Base-by-base conservation (phyloP, 2,113 vertebrate species). In the Boulengeromyrus knoepffleri region DNA sequence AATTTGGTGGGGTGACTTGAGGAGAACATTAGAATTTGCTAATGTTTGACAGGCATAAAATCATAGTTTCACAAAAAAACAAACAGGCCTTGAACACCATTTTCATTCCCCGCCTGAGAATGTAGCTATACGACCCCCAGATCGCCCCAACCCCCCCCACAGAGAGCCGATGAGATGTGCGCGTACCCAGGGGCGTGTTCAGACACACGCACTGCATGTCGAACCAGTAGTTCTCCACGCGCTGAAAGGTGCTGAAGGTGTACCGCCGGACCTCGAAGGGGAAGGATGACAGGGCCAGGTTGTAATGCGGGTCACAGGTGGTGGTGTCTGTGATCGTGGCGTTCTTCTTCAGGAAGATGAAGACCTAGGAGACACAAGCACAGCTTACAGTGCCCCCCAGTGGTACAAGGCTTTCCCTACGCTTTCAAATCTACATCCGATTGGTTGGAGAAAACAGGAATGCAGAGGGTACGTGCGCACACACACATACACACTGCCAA, bases 161-260 rank as follows among this genome's bases (percentile, higher is more conserved):
- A 5, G 52, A 5, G 52, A 53, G 15, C 52, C 19, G 5, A 77
- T 1, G 36, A 3, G 13, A 19, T 2, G 52, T 31, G 0, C n/a
- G 0, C 12, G 42, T 97, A 99, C 98, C 98, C 91, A 99, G 88
- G 0, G 98, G 97, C 6, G 98, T 99, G 10, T 98, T 99, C 62
- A 99, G 97, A 94, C 98, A 99, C 93, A 99, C 97, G 45, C 97
- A 99, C 94, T 99, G 97, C 93, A 99, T 92, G 53, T 99, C 97
- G 31, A 99, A 99, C 99, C 99, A 99, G 94, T 96, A 99, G 95
- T 95, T 97, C 85, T 99, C 97, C 77, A 99, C 95, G 0, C 99
- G 97, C 49, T 97, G 96, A 24, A 95, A 90, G 0, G 95, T 96
- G 90, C 92, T 95, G 66, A 99, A 95, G 0, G 93, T 91, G 0